phyloP scores from a whole-genome alignment of 2,888 invertebrate genomes.

The Polymixis flavicincta region DNA sequence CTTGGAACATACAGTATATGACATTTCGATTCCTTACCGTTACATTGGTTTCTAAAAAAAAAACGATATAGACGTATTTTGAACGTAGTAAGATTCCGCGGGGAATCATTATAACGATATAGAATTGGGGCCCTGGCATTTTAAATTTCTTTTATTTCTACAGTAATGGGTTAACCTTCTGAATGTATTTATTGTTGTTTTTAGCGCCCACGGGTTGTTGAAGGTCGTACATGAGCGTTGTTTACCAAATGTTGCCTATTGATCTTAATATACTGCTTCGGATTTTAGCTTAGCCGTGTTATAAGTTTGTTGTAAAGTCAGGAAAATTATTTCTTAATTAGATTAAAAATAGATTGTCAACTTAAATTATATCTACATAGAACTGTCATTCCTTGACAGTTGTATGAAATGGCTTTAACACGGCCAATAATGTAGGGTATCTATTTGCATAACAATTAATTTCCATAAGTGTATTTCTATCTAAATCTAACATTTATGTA shows the following conservation, averaged over 20 bases:
- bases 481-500: neutral
- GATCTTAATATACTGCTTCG: conserved; percentile 45
- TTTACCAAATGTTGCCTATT: conserved; percentile 55
- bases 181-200: neutral
- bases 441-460: neutral
- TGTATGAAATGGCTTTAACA: neutral
- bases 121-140: no score
- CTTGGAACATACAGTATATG: no score
- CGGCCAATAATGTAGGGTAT: neutral
- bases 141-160: neutral
- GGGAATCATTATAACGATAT: no score
- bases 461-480: neutral
- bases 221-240: conserved; percentile 49
- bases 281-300: conserved; percentile 29
- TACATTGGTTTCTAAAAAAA: no score
- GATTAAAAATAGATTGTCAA: no score
- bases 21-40: no score
- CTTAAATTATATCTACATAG: no score
- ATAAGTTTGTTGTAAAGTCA: conserved; percentile 19
- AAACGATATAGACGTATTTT: no score
- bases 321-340: neutral
- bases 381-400: neutral
- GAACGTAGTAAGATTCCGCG: no score
- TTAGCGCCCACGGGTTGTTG: conserved; percentile 22
- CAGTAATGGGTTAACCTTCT: conserved; percentile 29